Base-by-base conservation (phyloP, 1,140 invertebrate genomes). In the Neodiprion fabricii region DNA sequence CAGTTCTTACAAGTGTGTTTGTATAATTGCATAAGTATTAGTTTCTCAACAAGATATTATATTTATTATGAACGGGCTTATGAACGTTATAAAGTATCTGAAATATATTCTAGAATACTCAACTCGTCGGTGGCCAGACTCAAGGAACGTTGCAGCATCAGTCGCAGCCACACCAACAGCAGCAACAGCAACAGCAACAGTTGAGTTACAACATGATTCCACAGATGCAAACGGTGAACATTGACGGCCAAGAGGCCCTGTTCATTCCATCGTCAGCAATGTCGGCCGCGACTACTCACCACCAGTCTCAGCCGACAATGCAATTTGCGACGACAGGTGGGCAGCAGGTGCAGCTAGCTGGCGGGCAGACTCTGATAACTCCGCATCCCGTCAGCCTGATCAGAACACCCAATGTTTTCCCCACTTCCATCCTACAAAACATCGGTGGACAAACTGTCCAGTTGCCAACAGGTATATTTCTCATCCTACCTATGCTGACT, bases 171-270 rank as follows among this genome's bases (percentile, higher is more conserved):
- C 85, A 89, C 76, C 89, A 90, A 81, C 85, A 83, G 77, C 76
- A 80, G 21, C 89, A 89, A 40, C 83, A 89, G 0, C 90, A 81
- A 74, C 91, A 87, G 79, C 90, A 88, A 80, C 88, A 85, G 82
- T 81, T 87, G 72, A 92, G 92, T 14, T 94, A 94, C 82, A 94
- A 90, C 76, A 89, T 92, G 2, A 89, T 91, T 48, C 89, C 91
- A 47, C 92, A 93, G 53, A 93, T 96, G 91, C 96, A 97, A 86
- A 95, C 95, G 0, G 94, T 98, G 9, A 97, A 95, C 23, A 94
- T 98, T 8, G 96, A 97, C 86, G 96, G 96, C 0, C 96, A 97
- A 83, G 97, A 98, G 83, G 96, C 96, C 0, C 90, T 98, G 28
- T 95, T 97, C 84, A 95, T 97, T 82, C 96, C 95, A 67, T 92